A percentile compares a stretch with the other conserved stretches of the same genome.
Conservation (phyloP, 1,140 invertebrate genomes). For the Rhopalosiphum padi region DNA sequence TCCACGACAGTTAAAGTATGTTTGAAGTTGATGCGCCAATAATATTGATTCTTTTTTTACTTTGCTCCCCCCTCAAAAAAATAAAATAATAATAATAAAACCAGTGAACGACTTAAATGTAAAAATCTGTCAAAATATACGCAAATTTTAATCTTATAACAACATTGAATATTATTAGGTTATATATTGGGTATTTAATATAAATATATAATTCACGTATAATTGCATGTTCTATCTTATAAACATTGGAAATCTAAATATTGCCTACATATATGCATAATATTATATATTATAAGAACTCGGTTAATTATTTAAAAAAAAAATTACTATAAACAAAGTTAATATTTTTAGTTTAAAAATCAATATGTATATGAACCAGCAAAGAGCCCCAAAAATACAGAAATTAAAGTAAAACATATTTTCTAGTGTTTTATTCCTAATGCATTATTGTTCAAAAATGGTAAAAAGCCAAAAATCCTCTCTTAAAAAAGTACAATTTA, state of each 20-base stretch:
- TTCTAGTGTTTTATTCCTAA: background rate
- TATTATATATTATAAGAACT: background rate
- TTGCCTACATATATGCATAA: background rate
- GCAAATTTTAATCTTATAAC: background rate
- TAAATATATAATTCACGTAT: background rate
- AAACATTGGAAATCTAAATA: background rate
- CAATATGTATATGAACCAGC: too few relatives aligned
- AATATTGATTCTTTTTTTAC: background rate
- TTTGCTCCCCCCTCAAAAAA: background rate
- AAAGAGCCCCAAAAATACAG: background rate
- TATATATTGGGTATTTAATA: background rate
- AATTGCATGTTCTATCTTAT: background rate
- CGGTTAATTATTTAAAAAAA: background rate
- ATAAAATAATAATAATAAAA: background rate
- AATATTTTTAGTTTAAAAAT: background rate
- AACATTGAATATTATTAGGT: too few relatives aligned
- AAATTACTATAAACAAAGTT: background rate
- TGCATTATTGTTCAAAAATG: background rate
- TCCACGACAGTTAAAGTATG: background rate
- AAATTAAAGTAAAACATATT: background rate
- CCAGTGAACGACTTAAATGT: background rate
- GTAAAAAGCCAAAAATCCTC: background rate
- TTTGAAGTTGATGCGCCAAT: background rate
- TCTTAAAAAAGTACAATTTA: too few relatives aligned
- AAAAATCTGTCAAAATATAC: background rate